Percentiles rank a stretch among this genome's conserved stretches.
phyloP scores from a whole-genome alignment of 2,113 vertebrate species.

The Grallaria varia region DNA sequence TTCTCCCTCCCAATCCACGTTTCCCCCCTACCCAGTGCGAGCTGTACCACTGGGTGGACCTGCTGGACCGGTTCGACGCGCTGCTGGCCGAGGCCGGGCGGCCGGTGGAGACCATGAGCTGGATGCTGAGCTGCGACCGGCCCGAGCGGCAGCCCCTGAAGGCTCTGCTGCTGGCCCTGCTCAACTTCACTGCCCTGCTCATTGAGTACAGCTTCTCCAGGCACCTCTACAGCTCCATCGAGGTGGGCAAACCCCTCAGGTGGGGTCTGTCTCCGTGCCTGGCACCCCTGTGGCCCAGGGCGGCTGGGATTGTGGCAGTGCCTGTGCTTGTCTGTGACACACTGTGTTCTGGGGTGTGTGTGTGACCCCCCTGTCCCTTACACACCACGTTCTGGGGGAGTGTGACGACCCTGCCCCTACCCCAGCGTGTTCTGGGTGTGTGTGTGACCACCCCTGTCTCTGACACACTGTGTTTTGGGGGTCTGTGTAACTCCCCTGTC shows the following conservation, averaged over 20 bases:
- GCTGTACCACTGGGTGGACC: slow-evolving; percentile 97
- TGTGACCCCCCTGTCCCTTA: no score
- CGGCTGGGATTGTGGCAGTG: no score
- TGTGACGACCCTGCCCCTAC: no score
- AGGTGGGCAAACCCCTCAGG: slow-evolving; percentile 55
- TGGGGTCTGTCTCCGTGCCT: no score
- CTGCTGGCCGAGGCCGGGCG: slow-evolving; percentile 89
- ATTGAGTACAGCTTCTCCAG: slow-evolving; percentile 98
- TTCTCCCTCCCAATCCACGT: no score
- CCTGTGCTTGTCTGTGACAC: no score
- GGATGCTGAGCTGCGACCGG: slow-evolving; percentile 93
- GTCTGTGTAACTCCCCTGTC: background rate
- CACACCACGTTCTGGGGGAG: no score
- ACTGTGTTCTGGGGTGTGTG: no score
- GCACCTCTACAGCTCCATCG: slow-evolving; percentile 96
- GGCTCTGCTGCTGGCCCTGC: slow-evolving; percentile 89
- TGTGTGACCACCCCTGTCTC: background rate
- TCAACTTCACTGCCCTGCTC: slow-evolving; percentile 95
- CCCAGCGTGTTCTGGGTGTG: no score
- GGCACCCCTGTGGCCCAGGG: no score
- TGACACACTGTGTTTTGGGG: background rate
- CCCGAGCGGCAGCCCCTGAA: slow-evolving; percentile 90
- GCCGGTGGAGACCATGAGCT: slow-evolving; percentile 93
- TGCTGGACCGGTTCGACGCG: slow-evolving; percentile 88
- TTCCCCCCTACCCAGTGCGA: slow-evolving; percentile 79